Conservation (phyloP, 2,113 vertebrate genomes). For the Geococcyx californianus region DNA sequence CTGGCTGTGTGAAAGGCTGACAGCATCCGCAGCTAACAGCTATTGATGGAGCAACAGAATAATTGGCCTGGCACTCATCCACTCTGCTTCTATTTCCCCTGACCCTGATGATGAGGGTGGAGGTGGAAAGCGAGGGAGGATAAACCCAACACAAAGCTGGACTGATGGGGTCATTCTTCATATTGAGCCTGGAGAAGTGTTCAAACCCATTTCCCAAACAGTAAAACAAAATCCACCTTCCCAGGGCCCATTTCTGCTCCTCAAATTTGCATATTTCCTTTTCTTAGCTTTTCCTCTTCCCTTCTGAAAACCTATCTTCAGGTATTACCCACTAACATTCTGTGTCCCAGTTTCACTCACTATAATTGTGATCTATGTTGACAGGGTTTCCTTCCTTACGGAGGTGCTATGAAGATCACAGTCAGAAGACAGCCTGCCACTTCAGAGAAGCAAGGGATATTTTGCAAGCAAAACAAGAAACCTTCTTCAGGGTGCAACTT, state of each 20-base stretch:
- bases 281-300: not conserved
- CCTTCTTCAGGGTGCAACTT: not conserved
- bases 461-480: not conserved
- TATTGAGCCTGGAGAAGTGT: fast-evolving
- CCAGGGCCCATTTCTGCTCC: not conserved
- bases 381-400: not conserved
- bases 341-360: not conserved
- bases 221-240: not conserved
- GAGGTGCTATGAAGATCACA: not conserved
- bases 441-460: not conserved
- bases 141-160: not conserved
- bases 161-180: not conserved
- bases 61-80: not conserved
- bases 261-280: not conserved
- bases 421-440: not conserved
- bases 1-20: not conserved
- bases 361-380: not conserved
- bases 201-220: fast-evolving
- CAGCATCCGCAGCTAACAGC: not conserved
- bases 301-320: not conserved
- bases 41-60: not conserved
- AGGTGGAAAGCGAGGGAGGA: not conserved
- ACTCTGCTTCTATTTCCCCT: not conserved
- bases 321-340: not conserved
- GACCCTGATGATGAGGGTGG: not conserved